Evolutionary conservation across 2,888 invertebrate genomes (phyloP), one percentile per base, ranked within the genome.

Genomic region (Rotaria magnacalcarata): DNA sequence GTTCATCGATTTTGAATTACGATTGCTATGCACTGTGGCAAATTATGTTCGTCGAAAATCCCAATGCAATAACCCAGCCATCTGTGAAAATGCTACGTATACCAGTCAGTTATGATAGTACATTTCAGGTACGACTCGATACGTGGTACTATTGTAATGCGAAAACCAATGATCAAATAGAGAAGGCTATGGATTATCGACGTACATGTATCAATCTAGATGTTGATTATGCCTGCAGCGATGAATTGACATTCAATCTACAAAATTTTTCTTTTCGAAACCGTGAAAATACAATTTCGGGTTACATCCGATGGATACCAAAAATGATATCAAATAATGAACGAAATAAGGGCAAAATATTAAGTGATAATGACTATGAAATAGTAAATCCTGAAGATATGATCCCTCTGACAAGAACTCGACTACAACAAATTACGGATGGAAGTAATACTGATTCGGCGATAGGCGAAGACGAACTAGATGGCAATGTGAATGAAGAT

Each of bases 121-220:
- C 47, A 1, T 80, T 80, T 14, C 47, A 80, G 47, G 47, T 80
- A n/a, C 43, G n/a, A 24, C 80, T 80, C 2, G 14, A 80, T 47
- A 47, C 80, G 4, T 80, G 80, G 80, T 80, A 80, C 47, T n/a
- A n/a, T 24, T 80, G 80, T 10, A 47, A 80, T 47, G 80, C 80
- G 0, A 47, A 80, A 10, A 47, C 43, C 0, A 47, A 6, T 47
- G 11, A 24, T 47, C 43, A 10, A 19, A 14, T 80, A 47, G 80
- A 80, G n/a, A 21, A 47, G 4, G 14, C 80, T 0, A 80, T 80
- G 47, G n/a, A 80, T n/a, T 67, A 67, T 67, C 67, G 67, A 34
- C 67, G 47, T 24, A 80, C 47, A 47, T n/a, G 14, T 2, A 6
- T 80, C 3, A 2, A 11, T 47, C n/a, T 80, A 24, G 80, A 4